Evolutionary conservation across 30 jellyfish, hydroid and myxozoan genomes (phyloP).

Genomic region (Mastigias papua): DNA sequence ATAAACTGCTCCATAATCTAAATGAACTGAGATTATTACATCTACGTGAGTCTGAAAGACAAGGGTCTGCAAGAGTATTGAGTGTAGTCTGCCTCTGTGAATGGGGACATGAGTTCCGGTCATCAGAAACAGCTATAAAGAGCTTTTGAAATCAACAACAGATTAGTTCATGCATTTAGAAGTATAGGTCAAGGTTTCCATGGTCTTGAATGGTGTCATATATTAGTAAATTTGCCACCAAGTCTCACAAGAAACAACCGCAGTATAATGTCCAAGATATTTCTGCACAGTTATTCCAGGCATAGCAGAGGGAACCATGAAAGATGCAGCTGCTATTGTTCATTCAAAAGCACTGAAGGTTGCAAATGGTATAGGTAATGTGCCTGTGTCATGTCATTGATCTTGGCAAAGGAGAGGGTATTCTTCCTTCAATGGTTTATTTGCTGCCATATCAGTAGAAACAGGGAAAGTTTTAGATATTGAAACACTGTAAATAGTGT

Average conservation of each 20-base stretch:
- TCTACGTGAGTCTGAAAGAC: background rate
- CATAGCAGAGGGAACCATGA: background rate
- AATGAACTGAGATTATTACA: background rate
- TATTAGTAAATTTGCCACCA: background rate
- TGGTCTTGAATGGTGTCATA: background rate
- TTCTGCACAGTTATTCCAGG: background rate
- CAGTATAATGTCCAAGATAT: background rate
- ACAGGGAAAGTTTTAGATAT: background rate
- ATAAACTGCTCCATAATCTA: too few species aligned
- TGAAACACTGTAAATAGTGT: background rate
- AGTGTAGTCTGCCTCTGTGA: background rate
- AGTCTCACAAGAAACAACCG: background rate
- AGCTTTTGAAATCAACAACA: background rate
- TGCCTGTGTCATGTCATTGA: background rate
- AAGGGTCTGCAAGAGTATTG: background rate
- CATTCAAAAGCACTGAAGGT: background rate
- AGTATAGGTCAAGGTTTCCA: background rate
- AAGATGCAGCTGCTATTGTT: background rate
- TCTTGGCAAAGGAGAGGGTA: conserved; percentile 12
- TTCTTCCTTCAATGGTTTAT: background rate
- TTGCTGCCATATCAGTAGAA: background rate
- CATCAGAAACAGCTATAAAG: background rate
- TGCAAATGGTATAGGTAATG: background rate
- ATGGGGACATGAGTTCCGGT: background rate
- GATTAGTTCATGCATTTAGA: background rate